Percentiles rank a stretch among this genome's conserved stretches.
phyloP scores from a whole-genome alignment of 2,113 vertebrate species.

The Tragulus kanchil region DNA sequence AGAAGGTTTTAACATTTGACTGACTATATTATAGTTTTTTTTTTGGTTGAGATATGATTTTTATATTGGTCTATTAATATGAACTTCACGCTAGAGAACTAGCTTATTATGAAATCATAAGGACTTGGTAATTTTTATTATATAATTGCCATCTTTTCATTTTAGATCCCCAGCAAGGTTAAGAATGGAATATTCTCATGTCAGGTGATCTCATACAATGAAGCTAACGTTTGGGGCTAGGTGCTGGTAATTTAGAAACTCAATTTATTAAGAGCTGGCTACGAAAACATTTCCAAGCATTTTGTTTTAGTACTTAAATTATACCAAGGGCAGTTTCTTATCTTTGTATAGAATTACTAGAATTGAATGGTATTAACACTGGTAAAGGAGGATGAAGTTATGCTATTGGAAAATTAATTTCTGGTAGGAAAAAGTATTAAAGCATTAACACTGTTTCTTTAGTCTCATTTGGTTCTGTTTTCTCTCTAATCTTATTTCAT shows the following conservation, averaged over 20 bases:
- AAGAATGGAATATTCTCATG: neutral
- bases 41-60: neutral
- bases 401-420: slow-evolving; percentile 25
- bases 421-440: neutral
- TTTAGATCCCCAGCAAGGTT: neutral
- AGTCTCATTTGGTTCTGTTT: slow-evolving; percentile 20
- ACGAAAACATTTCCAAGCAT: slow-evolving; percentile 27
- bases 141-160: neutral
- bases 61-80: neutral
- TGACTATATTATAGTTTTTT: neutral
- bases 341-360: neutral
- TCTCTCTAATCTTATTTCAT: slow-evolving; percentile 47
- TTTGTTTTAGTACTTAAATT: slow-evolving; percentile 47
- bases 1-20: neutral
- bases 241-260: slow-evolving; percentile 1
- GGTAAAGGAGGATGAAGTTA: neutral
- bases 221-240: neutral
- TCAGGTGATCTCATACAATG: neutral
- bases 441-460: neutral
- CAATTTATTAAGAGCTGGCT: neutral
- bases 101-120: neutral
- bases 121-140: slow-evolving; percentile 2
- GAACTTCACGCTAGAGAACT: neutral
- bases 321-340: neutral
- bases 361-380: neutral